phyloP scores from a whole-genome alignment of 2,113 vertebrate species.

The Gallinago undulata region DNA sequence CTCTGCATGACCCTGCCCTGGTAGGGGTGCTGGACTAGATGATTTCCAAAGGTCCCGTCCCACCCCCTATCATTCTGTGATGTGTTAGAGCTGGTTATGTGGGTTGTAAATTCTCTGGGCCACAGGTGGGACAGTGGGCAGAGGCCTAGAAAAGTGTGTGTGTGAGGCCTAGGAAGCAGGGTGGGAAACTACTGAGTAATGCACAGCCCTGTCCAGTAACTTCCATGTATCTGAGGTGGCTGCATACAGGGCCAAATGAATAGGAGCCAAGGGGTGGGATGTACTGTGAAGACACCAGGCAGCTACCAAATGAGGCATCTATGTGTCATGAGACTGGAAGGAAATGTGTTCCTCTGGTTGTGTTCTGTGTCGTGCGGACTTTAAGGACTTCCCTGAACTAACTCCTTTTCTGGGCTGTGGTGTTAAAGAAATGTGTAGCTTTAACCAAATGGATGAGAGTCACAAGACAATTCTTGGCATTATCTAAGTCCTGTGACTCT shows the following conservation, averaged over 20 bases:
- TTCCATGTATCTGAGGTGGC: fast-evolving
- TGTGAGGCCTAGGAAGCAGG: not conserved
- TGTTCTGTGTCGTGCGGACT: fast-evolving
- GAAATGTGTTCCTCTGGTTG: not conserved
- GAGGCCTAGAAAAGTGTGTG: not conserved
- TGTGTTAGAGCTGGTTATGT: not conserved
- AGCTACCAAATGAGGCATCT: not conserved
- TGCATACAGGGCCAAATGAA: fast-evolving
- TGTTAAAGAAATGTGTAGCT: not conserved
- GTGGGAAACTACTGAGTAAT: fast-evolving
- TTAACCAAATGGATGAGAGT: not conserved
- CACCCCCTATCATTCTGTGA: not conserved
- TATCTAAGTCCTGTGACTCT: not conserved
- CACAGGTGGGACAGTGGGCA: not conserved
- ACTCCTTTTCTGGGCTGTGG: not conserved
- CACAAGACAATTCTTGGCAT: not conserved
- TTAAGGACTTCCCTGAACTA: not conserved
- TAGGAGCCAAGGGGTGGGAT: fast-evolving
- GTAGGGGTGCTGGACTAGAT: not conserved
- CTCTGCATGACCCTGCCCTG: not conserved
- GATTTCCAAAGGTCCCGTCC: not conserved
- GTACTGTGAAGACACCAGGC: not conserved
- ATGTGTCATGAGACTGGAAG: not conserved
- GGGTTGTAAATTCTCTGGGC: not conserved
- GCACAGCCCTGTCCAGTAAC: fast-evolving